phyloP scores from a whole-genome alignment of 1,140 invertebrate species.

The Agrypnia vestita region DNA sequence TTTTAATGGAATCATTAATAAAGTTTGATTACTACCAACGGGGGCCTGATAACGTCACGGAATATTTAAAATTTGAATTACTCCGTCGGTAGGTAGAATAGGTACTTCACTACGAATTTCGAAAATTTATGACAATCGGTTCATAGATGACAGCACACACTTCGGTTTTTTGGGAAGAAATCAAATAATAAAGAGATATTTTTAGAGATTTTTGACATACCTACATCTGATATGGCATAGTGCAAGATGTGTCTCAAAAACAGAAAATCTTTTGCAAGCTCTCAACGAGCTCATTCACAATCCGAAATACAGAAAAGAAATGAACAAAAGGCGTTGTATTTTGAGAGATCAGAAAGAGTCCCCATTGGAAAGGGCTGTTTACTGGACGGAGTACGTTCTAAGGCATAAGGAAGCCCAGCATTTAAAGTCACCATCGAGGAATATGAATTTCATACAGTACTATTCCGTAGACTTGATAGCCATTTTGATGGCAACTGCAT shows the following conservation, averaged over 20 bases:
- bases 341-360: constrained; percentile 78
- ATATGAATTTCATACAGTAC: constrained; percentile 75
- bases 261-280: constrained; percentile 71
- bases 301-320: constrained; percentile 71
- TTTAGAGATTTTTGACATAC: no score
- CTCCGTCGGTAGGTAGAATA: no score
- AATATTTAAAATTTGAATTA: no score
- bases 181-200: no score
- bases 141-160: no score
- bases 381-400: constrained; percentile 83
- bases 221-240: constrained; percentile 79
- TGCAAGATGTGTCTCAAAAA: constrained; percentile 71
- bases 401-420: constrained; percentile 80
- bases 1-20: no score
- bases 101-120: no score
- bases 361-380: constrained; percentile 78
- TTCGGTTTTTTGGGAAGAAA: no score
- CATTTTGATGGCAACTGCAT: constrained; percentile 60
- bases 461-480: constrained; percentile 72
- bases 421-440: constrained; percentile 76
- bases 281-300: constrained; percentile 75
- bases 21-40: no score
- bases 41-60: no score
- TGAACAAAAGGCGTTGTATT: constrained; percentile 73
- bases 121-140: no score